phyloP scores from a whole-genome alignment of 1,140 invertebrate species.

The Solenopsis fugax region DNA sequence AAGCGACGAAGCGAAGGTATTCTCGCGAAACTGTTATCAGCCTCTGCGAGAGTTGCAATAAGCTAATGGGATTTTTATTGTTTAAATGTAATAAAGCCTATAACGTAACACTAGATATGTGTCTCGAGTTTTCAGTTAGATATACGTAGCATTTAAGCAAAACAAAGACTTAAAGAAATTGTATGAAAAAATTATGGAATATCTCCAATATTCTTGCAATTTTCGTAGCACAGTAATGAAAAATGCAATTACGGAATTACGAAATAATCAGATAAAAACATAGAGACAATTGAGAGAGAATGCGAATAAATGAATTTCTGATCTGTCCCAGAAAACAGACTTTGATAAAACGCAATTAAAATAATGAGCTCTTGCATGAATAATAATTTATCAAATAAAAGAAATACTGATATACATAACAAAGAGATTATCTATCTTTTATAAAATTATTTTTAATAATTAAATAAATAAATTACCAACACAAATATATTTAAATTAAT shows the following conservation, averaged over 20 bases:
- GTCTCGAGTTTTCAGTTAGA: neutral
- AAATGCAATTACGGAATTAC: neutral
- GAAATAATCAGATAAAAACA: neutral
- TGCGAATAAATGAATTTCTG: neutral
- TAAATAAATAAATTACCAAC: neutral
- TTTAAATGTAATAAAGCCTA: neutral
- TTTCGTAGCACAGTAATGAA: neutral
- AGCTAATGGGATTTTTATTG: neutral
- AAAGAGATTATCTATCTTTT: neutral
- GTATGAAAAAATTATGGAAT: neutral
- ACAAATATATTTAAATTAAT: slow-evolving; percentile 1
- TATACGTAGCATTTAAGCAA: too few species aligned
- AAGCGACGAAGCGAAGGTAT: neutral
- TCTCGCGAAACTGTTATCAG: slow-evolving; percentile 25
- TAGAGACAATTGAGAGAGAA: neutral
- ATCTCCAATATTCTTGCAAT: neutral
- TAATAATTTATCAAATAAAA: slow-evolving; percentile 5
- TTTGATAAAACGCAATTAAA: slow-evolving; percentile 3
- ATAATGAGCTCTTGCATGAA: neutral
- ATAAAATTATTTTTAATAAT: slow-evolving; percentile 24
- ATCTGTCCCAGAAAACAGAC: neutral
- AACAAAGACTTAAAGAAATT: too few species aligned
- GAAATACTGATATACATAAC: neutral
- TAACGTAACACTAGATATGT: neutral
- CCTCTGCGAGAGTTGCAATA: neutral